These are phyloP conservation scores for Pipra filicauda DNA, from an alignment of 2,113 vertebrate species.

Conservation along the genomic window DNA sequence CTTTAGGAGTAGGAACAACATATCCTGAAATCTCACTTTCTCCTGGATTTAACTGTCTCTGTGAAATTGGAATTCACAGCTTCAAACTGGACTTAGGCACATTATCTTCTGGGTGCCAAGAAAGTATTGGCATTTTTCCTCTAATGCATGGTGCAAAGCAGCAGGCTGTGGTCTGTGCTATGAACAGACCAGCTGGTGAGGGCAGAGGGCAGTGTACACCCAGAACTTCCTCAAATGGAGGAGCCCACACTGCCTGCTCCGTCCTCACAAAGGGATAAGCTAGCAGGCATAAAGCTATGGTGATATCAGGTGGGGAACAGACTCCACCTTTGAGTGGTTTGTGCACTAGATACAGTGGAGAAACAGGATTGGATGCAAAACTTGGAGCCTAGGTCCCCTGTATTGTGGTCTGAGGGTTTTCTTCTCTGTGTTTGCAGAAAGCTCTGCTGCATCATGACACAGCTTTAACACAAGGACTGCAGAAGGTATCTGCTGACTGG, in stretches of 20 bases:
- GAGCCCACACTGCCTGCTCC: background rate
- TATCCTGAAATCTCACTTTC: background rate
- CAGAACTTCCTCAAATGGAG: background rate
- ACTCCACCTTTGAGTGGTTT: background rate
- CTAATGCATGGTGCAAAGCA: background rate
- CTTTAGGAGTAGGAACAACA: background rate
- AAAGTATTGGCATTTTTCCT: background rate
- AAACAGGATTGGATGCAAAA: background rate
- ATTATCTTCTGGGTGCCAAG: background rate
- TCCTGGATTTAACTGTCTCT: background rate
- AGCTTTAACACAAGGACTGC: background rate
- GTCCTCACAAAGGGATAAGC: background rate
- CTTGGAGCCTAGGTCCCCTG: background rate
- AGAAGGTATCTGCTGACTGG: fast-evolving
- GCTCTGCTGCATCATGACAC: background rate
- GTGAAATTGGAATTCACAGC: background rate
- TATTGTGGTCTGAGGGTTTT: background rate
- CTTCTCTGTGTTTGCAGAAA: background rate
- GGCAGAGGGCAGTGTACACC: background rate
- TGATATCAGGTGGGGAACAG: background rate
- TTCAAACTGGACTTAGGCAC: background rate
- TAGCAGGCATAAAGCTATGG: fast-evolving
- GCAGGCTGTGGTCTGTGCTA: background rate
- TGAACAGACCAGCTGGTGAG: background rate
- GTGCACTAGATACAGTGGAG: background rate